phyloP scores from a whole-genome alignment of 2,797 vertebrate species.

The Eulemur mongoz region DNA sequence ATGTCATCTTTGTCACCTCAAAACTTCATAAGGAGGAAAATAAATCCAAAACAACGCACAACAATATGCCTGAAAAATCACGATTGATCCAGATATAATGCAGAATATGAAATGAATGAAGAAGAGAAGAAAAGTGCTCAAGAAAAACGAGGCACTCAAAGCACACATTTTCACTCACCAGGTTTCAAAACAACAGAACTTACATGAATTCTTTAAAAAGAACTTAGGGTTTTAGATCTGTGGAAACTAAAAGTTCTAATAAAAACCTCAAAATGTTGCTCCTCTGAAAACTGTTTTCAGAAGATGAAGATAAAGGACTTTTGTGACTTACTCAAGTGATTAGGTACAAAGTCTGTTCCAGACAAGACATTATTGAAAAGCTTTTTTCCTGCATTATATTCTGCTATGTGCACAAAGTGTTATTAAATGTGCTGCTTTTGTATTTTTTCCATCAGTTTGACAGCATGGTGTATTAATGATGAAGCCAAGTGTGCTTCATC shows the following conservation, averaged over 20 bases:
- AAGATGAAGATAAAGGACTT: background rate
- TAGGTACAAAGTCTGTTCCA: background rate
- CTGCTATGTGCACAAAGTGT: background rate
- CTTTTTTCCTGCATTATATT: background rate
- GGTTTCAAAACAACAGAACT: background rate
- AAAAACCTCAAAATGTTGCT: background rate
- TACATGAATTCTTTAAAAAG: background rate
- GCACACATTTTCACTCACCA: background rate
- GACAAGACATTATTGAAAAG: background rate
- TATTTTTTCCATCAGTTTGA: conserved; percentile 19
- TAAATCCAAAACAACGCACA: background rate
- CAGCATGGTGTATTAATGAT: background rate
- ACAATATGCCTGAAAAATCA: background rate
- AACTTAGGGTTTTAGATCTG: background rate
- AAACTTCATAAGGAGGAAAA: background rate
- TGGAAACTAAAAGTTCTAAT: background rate
- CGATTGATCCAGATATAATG: background rate
- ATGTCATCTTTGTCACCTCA: background rate
- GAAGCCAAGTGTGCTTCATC: background rate
- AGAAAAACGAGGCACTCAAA: background rate
- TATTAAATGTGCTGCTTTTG: background rate
- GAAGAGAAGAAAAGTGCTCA: background rate
- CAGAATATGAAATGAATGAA: background rate
- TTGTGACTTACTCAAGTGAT: background rate
- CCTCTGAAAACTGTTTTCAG: background rate